Percentiles rank a stretch among this genome's conserved stretches.
Evolutionary conservation across 2,113 vertebrate species (phyloP).

Genomic region (Aepyceros melampus): DNA sequence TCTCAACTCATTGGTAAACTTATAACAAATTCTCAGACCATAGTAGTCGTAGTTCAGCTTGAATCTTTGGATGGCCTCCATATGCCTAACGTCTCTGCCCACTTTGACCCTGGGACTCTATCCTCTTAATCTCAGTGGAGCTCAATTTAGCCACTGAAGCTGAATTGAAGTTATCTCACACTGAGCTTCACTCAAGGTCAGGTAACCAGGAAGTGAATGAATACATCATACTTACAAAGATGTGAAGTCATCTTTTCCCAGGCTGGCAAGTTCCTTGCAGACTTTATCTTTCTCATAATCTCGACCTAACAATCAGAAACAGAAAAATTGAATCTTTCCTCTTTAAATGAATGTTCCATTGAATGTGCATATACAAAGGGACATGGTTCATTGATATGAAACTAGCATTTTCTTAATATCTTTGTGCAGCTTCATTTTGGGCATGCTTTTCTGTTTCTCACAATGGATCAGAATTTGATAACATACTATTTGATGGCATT

Average conservation of each 20-base stretch:
- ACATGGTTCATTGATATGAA: background rate
- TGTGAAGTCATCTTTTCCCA: slow-evolving; percentile 82
- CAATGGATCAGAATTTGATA: background rate
- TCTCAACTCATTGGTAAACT: background rate
- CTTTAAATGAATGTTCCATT: background rate
- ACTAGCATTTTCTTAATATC: background rate
- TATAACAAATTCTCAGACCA: background rate
- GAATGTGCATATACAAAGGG: background rate
- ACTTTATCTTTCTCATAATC: slow-evolving; percentile 81
- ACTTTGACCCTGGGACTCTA: rapidly evolving
- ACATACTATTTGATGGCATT: background rate
- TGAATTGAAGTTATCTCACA: background rate
- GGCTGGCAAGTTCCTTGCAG: slow-evolving; percentile 74
- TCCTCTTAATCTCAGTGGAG: background rate
- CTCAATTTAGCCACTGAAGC: background rate
- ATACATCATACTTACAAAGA: slow-evolving; percentile 76
- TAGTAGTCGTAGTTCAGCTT: background rate
- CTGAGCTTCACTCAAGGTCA: background rate
- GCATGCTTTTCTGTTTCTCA: background rate
- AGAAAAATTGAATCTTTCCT: background rate
- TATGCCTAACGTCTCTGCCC: no score
- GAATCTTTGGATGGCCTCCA: background rate
- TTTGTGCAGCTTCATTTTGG: background rate
- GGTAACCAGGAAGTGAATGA: rapidly evolving
- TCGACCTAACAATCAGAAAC: slow-evolving; percentile 71